These are phyloP conservation scores for Echinarachnius parma DNA, from an alignment of 53 echinoderm and acorn worm species.

Conservation along the genomic window DNA sequence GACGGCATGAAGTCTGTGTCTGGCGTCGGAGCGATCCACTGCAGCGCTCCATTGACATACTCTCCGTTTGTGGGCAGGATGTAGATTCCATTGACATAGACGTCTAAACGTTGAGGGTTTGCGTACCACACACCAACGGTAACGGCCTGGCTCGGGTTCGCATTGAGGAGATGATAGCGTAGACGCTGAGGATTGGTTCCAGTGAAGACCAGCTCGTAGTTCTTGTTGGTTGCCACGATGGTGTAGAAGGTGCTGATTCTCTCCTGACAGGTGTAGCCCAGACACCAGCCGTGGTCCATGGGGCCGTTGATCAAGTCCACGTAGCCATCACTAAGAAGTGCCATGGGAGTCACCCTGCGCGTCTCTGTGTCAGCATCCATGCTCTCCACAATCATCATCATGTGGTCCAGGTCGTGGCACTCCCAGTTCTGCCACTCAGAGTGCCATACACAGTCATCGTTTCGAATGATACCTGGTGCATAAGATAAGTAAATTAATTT, in stretches of 20 bases:
- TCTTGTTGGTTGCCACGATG: slow-evolving; percentile 56
- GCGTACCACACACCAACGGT: slow-evolving; percentile 72
- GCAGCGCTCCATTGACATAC: slow-evolving; percentile 45
- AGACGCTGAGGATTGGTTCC: slow-evolving; percentile 77
- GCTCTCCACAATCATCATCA: slow-evolving; percentile 79
- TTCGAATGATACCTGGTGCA: slow-evolving; percentile 69
- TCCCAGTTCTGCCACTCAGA: slow-evolving; percentile 67
- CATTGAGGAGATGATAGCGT: slow-evolving; percentile 72
- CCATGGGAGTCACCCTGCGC: slow-evolving; percentile 72
- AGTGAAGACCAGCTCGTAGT: slow-evolving; percentile 74
- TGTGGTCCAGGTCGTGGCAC: slow-evolving; percentile 75
- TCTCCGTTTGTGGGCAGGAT: slow-evolving; percentile 67
- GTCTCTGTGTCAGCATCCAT: slow-evolving; percentile 83
- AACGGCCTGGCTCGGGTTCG: slow-evolving; percentile 47
- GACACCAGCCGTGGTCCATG: slow-evolving; percentile 83
- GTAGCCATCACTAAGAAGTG: slow-evolving; percentile 56
- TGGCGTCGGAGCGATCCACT: slow-evolving; percentile 31
- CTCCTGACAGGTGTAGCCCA: slow-evolving; percentile 89
- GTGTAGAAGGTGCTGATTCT: slow-evolving; percentile 82
- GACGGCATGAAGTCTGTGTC: slow-evolving; percentile 51
- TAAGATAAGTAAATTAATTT: too few species aligned
- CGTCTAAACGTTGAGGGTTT: slow-evolving; percentile 75
- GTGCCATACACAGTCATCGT: slow-evolving; percentile 60
- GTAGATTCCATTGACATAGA: slow-evolving; percentile 74
- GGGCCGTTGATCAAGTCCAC: slow-evolving; percentile 92